phyloP scores from a whole-genome alignment of 2,888 invertebrate genomes.

The Dynastes hyllus region DNA sequence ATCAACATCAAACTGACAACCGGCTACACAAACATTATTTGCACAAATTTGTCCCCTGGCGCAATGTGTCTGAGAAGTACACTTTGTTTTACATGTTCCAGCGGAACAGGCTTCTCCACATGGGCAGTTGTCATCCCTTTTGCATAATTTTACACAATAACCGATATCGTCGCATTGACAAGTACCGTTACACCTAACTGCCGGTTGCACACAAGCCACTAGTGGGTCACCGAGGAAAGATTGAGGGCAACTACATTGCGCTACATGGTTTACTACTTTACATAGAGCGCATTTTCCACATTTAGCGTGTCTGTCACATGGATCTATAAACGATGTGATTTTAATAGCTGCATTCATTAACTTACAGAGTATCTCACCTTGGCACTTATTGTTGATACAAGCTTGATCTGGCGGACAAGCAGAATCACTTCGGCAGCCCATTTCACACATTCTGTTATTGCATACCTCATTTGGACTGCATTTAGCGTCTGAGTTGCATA shows the following conservation, averaged over 20 bases:
- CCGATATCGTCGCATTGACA: slow-evolving; percentile 89
- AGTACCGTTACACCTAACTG: slow-evolving; percentile 81
- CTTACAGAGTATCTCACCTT: slow-evolving; percentile 73
- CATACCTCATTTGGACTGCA: slow-evolving; percentile 90
- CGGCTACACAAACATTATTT: slow-evolving; percentile 82
- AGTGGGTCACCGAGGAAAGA: slow-evolving; percentile 89
- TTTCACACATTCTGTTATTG: slow-evolving; percentile 88
- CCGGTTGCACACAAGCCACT: slow-evolving; percentile 83
- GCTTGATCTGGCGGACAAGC: slow-evolving; percentile 84
- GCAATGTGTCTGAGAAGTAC: slow-evolving; percentile 81
- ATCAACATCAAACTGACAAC: slow-evolving; percentile 86
- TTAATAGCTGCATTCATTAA: slow-evolving; percentile 27
- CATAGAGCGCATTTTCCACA: slow-evolving; percentile 92
- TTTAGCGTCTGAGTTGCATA: slow-evolving; percentile 90
- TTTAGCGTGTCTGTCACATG: slow-evolving; percentile 79
- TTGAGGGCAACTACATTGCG: slow-evolving; percentile 88
- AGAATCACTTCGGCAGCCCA: slow-evolving; percentile 90
- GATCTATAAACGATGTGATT: slow-evolving; percentile 74
- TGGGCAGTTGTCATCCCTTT: slow-evolving; percentile 79
- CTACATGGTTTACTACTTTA: slow-evolving; percentile 86
- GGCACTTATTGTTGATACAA: slow-evolving; percentile 88
- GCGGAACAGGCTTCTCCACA: slow-evolving; percentile 87
- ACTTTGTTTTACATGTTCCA: slow-evolving; percentile 83
- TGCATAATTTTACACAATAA: slow-evolving; percentile 84
- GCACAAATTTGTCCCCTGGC: slow-evolving; percentile 84